Evolutionary conservation across 2,888 invertebrate species (phyloP).

Genomic region (Macropis europaea): DNA sequence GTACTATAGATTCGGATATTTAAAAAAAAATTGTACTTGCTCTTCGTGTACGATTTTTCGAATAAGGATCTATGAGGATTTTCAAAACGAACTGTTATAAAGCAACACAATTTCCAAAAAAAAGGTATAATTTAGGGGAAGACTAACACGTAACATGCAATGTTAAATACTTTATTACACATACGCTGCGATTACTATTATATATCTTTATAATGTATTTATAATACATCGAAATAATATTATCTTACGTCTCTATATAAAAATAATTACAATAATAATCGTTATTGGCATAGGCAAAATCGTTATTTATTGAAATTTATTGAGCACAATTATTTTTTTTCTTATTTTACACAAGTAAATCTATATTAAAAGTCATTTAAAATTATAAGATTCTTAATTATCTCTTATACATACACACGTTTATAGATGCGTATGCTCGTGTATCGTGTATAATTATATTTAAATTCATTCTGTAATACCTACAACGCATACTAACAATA

Average conservation of each 20-base stretch:
- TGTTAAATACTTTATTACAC: conserved; percentile 53
- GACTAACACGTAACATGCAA: conserved; percentile 31
- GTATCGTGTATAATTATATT: conserved; percentile 63
- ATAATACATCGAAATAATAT: conserved; percentile 46
- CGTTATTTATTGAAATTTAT: conserved; percentile 75
- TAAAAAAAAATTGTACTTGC: too few species aligned
- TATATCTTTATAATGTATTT: conserved; percentile 37
- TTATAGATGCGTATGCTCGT: conserved; percentile 59
- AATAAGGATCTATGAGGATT: too few species aligned
- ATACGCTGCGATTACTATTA: conserved; percentile 41
- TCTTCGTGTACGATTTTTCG: too few species aligned
- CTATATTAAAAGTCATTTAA: conserved; percentile 71
- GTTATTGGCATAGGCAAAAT: conserved; percentile 74
- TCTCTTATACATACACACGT: conserved; percentile 60
- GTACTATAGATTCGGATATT: too few species aligned
- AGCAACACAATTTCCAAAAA: too few species aligned
- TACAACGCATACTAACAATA: conserved; percentile 64
- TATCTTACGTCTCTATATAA: conserved; percentile 57
- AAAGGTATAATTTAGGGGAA: too few species aligned
- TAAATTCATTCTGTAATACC: conserved; percentile 64
- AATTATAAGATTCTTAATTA: conserved; percentile 71
- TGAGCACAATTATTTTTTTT: conserved; percentile 72
- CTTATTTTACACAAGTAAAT: conserved; percentile 71
- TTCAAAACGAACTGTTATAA: too few species aligned
- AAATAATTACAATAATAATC: conserved; percentile 62